phyloP scores from a whole-genome alignment of 2,888 invertebrate genomes.

The Caenorhabditis wallacei region DNA sequence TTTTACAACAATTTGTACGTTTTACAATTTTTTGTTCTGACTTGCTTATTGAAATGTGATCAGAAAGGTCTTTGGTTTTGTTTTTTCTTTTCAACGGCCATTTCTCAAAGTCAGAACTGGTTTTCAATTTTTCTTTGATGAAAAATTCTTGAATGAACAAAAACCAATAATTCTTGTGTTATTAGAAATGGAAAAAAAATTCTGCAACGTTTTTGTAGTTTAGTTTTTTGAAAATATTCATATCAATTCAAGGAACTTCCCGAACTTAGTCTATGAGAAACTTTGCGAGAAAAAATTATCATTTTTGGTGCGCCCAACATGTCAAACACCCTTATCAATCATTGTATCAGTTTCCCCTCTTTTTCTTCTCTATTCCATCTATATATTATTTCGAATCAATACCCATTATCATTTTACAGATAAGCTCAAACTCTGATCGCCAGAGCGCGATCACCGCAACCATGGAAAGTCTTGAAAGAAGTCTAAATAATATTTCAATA shows the following conservation, averaged over 20 bases:
- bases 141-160: too few species aligned
- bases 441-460: slow-evolving; percentile 57
- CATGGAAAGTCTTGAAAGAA: slow-evolving; percentile 72
- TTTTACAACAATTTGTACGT: slow-evolving; percentile 32
- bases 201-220: too few species aligned
- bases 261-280: background rate
- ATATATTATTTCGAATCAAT: slow-evolving; percentile 16
- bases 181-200: too few species aligned
- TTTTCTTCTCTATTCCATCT: background rate
- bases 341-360: slow-evolving; percentile 2
- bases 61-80: too few species aligned
- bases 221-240: too few species aligned
- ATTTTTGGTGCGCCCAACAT: background rate
- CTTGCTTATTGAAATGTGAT: too few species aligned
- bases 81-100: too few species aligned
- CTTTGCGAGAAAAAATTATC: background rate
- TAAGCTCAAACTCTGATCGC: slow-evolving; percentile 63
- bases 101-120: too few species aligned
- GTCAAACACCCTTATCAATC: slow-evolving; percentile 49
- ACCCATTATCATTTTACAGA: slow-evolving; percentile 29
- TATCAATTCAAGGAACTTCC: too few species aligned
- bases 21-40: background rate
- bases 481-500: slow-evolving; percentile 69
- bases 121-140: too few species aligned
- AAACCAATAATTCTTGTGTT: too few species aligned